phyloP scores from a whole-genome alignment of 2,888 invertebrate genomes.

The Drosophila affinis region DNA sequence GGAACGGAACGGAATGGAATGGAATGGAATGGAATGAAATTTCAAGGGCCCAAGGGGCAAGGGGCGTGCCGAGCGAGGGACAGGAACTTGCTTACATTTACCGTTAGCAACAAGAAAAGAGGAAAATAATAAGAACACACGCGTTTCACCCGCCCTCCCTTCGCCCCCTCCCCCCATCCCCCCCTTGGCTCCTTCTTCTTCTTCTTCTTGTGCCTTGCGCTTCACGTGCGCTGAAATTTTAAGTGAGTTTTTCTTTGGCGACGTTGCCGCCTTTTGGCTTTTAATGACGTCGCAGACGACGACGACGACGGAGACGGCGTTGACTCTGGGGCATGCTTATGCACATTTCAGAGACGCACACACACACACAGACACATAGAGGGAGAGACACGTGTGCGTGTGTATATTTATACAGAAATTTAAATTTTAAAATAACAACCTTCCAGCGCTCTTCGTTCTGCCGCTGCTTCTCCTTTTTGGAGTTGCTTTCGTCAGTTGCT shows the following conservation, averaged over 20 bases:
- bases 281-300: slow-evolving; percentile 65
- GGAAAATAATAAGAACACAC: slow-evolving; percentile 44
- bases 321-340: slow-evolving; percentile 74
- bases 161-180: background rate
- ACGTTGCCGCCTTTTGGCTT: slow-evolving; percentile 69
- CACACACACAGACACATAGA: slow-evolving; percentile 38
- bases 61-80: too few species aligned
- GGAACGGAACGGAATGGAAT: background rate
- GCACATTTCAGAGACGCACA: slow-evolving; percentile 59
- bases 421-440: slow-evolving; percentile 79
- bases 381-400: background rate
- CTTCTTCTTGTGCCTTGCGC: slow-evolving; percentile 19
- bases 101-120: slow-evolving; percentile 38
- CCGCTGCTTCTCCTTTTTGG: slow-evolving; percentile 33
- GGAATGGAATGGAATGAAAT: slow-evolving; percentile 11
- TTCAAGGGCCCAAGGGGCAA: slow-evolving; percentile 9
- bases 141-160: background rate
- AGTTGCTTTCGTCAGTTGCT: slow-evolving; percentile 61
- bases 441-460: slow-evolving; percentile 24
- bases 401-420: slow-evolving; percentile 76
- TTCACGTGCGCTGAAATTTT: slow-evolving; percentile 76
- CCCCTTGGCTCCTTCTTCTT: slow-evolving; percentile 7
- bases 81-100: slow-evolving; percentile 25
- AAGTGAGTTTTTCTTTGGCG: slow-evolving; percentile 71
- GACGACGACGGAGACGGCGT: slow-evolving; percentile 10